Conservation (phyloP, 35 echinoderm and acorn worm species). For the Strongylocentrotus purpuratus region DNA sequence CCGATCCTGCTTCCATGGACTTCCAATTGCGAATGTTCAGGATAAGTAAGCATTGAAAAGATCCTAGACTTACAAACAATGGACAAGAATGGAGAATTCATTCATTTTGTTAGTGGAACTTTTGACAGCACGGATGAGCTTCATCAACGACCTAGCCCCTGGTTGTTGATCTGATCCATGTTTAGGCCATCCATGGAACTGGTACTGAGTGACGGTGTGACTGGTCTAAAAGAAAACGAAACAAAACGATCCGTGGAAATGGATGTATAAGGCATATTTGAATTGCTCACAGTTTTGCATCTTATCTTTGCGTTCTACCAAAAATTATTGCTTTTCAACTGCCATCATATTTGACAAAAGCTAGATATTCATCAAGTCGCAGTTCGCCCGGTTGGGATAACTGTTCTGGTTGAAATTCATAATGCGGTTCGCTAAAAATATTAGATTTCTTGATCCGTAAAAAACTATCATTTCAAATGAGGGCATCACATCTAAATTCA, state of each 20-base stretch:
- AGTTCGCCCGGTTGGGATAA: too few relatives aligned
- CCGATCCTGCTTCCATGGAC: not conserved
- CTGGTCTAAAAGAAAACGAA: not conserved
- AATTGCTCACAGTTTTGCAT: not conserved
- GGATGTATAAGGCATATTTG: not conserved
- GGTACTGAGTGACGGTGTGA: constrained; percentile 43
- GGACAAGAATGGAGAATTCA: not conserved
- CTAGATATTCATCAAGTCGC: too few relatives aligned
- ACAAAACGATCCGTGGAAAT: not conserved
- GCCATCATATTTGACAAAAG: too few relatives aligned
- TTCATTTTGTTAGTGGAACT: not conserved
- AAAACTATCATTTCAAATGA: too few relatives aligned
- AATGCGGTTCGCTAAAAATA: too few relatives aligned
- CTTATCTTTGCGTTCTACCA: not conserved
- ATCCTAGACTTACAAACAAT: not conserved
- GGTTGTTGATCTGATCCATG: not conserved
- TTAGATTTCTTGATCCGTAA: too few relatives aligned
- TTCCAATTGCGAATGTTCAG: not conserved
- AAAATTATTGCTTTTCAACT: too few relatives aligned
- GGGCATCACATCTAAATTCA: too few relatives aligned
- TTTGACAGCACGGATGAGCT: not conserved
- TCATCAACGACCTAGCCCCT: not conserved
- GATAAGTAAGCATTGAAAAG: not conserved
- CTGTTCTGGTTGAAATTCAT: too few relatives aligned
- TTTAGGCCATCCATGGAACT: constrained; percentile 54